Conservation (phyloP, 2,888 invertebrate genomes). For the Apoderus coryli region DNA sequence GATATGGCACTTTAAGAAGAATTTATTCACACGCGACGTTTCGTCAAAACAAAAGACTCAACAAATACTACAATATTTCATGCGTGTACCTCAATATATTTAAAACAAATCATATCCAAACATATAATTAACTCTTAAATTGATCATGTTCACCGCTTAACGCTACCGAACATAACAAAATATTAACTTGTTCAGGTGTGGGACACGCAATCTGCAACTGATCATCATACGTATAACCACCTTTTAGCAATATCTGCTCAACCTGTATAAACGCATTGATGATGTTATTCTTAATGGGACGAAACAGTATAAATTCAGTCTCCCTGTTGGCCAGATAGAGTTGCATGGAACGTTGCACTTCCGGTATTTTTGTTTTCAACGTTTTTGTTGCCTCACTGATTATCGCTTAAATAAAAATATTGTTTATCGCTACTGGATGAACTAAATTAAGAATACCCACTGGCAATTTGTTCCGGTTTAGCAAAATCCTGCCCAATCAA, state of each 20-base stretch:
- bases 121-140: too few species aligned
- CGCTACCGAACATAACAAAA: conserved; percentile 69
- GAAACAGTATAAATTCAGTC: conserved; percentile 91
- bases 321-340: conserved; percentile 92
- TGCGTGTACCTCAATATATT: too few species aligned
- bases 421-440: neutral
- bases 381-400: conserved; percentile 64
- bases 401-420: conserved; percentile 26
- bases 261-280: conserved; percentile 78
- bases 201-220: conserved; percentile 77
- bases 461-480: conserved; percentile 51
- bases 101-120: too few species aligned
- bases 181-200: conserved; percentile 84
- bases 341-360: conserved; percentile 79
- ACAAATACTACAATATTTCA: too few species aligned
- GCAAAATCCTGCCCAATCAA: conserved; percentile 41
- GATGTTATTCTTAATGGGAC: conserved; percentile 87
- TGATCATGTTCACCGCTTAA: conserved; percentile 35
- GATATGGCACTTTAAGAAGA: too few species aligned
- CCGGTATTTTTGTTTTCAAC: conserved; percentile 66
- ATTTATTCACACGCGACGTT: too few species aligned
- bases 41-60: too few species aligned
- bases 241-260: conserved; percentile 56
- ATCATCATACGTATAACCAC: conserved; percentile 71
- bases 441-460: conserved; percentile 17